Percentiles rank a stretch among this genome's conserved stretches.
phyloP scores from a whole-genome alignment of 2,113 vertebrate genomes.

The Oreochromis aureus region DNA sequence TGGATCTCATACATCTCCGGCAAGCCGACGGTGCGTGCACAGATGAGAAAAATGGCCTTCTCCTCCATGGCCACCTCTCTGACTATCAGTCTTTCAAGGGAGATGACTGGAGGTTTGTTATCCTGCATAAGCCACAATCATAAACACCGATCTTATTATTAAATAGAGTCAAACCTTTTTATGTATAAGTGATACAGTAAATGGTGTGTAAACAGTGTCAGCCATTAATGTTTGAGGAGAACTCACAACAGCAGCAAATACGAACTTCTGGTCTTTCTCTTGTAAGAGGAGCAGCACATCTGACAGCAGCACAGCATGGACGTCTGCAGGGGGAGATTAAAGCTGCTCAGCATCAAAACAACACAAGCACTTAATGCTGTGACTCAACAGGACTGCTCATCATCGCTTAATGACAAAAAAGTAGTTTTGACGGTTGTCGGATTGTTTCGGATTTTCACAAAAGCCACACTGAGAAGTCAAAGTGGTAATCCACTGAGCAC shows the following conservation, averaged over 20 bases:
- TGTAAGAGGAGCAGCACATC: slow-evolving; percentile 89
- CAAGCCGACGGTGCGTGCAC: slow-evolving; percentile 70
- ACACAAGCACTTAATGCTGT: neutral
- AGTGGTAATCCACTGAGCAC: neutral
- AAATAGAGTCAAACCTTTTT: neutral
- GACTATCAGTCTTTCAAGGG: slow-evolving; percentile 86
- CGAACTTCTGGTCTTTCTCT: slow-evolving; percentile 92
- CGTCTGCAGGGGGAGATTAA: slow-evolving; percentile 66
- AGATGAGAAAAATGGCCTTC: slow-evolving; percentile 90
- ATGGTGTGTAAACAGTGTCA: neutral
- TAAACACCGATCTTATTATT: neutral
- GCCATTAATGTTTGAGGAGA: neutral
- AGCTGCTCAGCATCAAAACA: neutral
- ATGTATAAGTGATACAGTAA: neutral
- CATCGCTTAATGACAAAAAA: neutral
- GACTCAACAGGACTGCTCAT: neutral
- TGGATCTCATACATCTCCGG: slow-evolving; percentile 94
- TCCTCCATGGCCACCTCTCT: slow-evolving; percentile 89
- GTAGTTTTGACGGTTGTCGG: neutral
- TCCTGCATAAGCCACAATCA: slow-evolving; percentile 73
- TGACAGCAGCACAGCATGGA: slow-evolving; percentile 84
- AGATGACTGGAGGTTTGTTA: slow-evolving; percentile 83
- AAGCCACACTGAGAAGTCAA: neutral
- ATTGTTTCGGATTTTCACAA: neutral
- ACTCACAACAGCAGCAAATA: slow-evolving; percentile 86